phyloP scores from a whole-genome alignment of 1,140 invertebrate species.

The Listronotus oregonensis region DNA sequence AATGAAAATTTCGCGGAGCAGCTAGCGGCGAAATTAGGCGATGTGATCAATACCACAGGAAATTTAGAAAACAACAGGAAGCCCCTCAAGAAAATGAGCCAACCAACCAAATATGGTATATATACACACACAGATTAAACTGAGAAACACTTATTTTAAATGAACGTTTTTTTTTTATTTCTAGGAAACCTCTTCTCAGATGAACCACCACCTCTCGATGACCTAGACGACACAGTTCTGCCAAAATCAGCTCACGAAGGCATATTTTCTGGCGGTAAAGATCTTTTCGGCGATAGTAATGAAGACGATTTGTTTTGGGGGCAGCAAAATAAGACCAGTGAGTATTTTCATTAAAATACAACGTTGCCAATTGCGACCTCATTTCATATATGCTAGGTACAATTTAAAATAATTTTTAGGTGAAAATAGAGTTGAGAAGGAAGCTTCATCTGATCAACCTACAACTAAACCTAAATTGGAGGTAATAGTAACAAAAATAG shows the following conservation, averaged over 20 bases:
- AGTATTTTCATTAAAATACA: neutral
- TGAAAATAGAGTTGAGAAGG: no score
- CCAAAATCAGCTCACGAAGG: conserved; percentile 48
- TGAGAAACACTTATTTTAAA: no score
- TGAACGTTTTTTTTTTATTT: conserved; percentile 8
- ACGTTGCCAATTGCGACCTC: no score
- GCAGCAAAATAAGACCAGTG: neutral
- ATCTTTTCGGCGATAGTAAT: conserved; percentile 53
- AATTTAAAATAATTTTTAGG: no score
- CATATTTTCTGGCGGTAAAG: conserved; percentile 56
- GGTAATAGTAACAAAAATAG: no score
- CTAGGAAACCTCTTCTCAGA: conserved; percentile 59
- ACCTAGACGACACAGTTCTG: conserved; percentile 47
- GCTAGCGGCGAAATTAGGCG: conserved; percentile 63
- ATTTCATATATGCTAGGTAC: no score
- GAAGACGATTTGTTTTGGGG: conserved; percentile 38
- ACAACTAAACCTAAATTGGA: no score
- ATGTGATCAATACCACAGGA: conserved; percentile 49
- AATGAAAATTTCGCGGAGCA: conserved; percentile 63
- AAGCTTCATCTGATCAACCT: neutral
- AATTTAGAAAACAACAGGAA: conserved; percentile 42
- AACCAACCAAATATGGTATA: conserved; percentile 22
- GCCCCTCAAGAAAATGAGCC: conserved; percentile 35
- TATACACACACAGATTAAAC: no score
- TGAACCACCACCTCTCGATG: conserved; percentile 60